Evolutionary conservation across 2,888 invertebrate species (phyloP), one percentile per base, ranked within the genome.

Genomic region (Eupithecia subfuscata): DNA sequence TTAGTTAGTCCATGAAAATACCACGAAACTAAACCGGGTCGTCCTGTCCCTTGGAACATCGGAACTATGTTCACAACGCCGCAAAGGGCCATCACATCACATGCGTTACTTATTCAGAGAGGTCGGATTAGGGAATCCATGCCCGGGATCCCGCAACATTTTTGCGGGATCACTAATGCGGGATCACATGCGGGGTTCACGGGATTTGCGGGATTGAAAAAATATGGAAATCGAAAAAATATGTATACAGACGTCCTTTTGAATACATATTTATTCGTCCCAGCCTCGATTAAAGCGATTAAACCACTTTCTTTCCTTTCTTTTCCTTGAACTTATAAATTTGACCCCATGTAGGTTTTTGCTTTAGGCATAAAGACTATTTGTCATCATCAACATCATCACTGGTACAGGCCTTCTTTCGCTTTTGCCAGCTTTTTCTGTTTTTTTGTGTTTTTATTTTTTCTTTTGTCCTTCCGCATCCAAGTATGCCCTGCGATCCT

Each of bases 81-180:
- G 56, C 70, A 52, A 70, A 48, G 67, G 67, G 70, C 65, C 56
- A 65, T 71, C 60, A 52, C 48, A 75, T 75, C 60, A 63, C 48
- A 75, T 75, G 43, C 22, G 22, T 43, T 74, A 78, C 40, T 75
- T 80, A 79, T 78, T 79, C 75, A 77, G 68, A 79, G 71, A 74
- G 75, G 64, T 64, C 11, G 64, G 64, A 18, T 34, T 64, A 60
- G 60, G 25, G 60, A 25, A 60, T 60, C 25, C 60, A 60, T 22
- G 25, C 60, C 60, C 60, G 60, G 11, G 22, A 56, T 11, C 12
- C 22, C 22, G 56, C 56, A 9, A 11, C 14, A 25, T 25, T 14
- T 60, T 25, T 60, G 60, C 60, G 60, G 60, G 60, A 22, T n/a
- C n/a, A n/a, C n/a, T n/a, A n/a, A n/a, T 56, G 52, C 9, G 8